Base-by-base conservation (phyloP, 2,888 invertebrate species). In the Eledona agricola region DNA sequence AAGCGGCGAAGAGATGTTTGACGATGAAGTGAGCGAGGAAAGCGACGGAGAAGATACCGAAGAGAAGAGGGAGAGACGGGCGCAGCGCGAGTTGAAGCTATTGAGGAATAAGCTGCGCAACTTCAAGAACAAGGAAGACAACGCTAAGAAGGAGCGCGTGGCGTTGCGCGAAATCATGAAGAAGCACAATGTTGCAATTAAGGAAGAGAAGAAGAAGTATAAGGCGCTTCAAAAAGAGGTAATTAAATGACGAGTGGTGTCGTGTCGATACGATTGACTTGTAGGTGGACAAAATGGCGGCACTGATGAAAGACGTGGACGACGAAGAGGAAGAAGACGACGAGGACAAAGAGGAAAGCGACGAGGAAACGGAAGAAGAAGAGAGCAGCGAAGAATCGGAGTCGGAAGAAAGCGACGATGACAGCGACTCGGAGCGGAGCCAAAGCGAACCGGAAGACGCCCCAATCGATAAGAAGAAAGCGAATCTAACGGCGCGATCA, bases 271-370 rank as follows among this genome's bases (percentile, higher is more conserved):
- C 4, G 6, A n/a, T n/a, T n/a, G n/a, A n/a, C n/a, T 51, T 53
- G 4, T 35, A 93, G 79, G 92, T 93, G 4, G 90, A 92, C 69
- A 93, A 93, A 77, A 93, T 93, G 92, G 92, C 92, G 0, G 87
- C 88, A 7, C 81, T 92, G 69, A 88, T 93, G 88, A 91, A 88
- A 64, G 89, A 90, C 65, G 85, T 83, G 1, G 88, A 86, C 1
- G 87, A 86, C 3, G 88, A 88, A 1, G 85, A 80, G 1, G 81
- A 81, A 11, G 84, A 83, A 60, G 82, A 83, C 47, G 85, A 85
- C 64, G 80, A 76, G 16, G 78, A 75, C n/a, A 84, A 86, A 31
- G 84, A 80, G 1, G 84, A 80, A 2, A 43, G 37, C 12, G 80
- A 80, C 9, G 83, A 82, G 61, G 81, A 82, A 51, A 84, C 84